Evolutionary conservation across 53 echinoderm and acorn worm genomes (phyloP).

Genomic region (Mesocentrotus franciscanus): DNA sequence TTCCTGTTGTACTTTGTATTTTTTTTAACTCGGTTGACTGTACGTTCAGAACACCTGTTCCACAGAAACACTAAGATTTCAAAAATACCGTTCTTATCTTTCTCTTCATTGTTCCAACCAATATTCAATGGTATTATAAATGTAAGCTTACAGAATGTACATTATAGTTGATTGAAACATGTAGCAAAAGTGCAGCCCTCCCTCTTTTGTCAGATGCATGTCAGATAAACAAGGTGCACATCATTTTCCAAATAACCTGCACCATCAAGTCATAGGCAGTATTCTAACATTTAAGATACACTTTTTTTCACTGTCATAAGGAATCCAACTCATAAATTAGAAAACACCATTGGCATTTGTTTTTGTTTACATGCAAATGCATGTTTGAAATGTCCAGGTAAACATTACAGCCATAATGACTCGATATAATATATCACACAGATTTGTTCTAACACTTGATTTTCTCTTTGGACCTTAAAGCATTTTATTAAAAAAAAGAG

Average conservation of each 20-base stretch:
- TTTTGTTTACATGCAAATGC: no score
- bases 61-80: neutral
- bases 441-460: no score
- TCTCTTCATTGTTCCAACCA: neutral
- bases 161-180: neutral
- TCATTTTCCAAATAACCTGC: neutral
- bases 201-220: neutral
- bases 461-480: no score
- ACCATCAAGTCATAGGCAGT: neutral
- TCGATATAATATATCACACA: no score
- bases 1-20: neutral
- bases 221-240: neutral
- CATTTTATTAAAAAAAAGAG: no score
- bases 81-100: neutral
- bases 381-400: no score
- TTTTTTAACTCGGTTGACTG: neutral
- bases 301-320: no score
- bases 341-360: no score
- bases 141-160: no score
- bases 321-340: no score
- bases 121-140: no score
- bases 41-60: neutral
- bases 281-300: neutral
- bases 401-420: no score
- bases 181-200: neutral